Evolutionary conservation across 2,797 vertebrate genomes (phyloP).

Genomic region (Synanceia verrucosa): DNA sequence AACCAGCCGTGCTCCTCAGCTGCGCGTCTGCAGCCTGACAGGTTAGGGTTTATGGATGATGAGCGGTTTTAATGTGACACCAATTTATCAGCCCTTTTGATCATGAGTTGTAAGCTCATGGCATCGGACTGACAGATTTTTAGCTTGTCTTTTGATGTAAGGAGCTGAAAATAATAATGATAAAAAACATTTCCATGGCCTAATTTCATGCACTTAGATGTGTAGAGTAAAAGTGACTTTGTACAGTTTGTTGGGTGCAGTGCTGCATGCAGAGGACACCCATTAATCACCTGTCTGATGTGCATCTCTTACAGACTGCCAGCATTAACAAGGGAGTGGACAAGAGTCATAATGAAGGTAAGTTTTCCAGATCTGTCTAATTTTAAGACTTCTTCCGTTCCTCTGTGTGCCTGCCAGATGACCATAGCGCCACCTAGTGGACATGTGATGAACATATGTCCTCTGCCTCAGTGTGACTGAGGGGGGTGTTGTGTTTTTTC

Average conservation of each 20-base stretch:
- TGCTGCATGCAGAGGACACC: neutral
- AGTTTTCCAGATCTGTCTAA: slow-evolving; percentile 47
- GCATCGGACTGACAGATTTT: neutral
- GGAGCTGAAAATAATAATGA: neutral
- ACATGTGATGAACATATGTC: neutral
- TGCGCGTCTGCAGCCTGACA: neutral
- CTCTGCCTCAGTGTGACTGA: neutral
- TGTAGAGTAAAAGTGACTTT: neutral
- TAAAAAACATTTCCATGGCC: neutral
- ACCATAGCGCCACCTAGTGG: slow-evolving; percentile 41
- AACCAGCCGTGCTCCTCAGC: neutral
- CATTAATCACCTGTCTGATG: slow-evolving; percentile 18
- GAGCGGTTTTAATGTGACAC: neutral
- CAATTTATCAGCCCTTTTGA: neutral
- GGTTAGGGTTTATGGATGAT: neutral
- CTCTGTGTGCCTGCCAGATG: neutral
- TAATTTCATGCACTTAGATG: neutral
- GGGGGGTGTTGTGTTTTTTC: slow-evolving; percentile 5
- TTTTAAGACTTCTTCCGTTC: neutral
- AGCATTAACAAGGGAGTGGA: slow-evolving; percentile 87
- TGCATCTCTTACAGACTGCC: slow-evolving; percentile 83
- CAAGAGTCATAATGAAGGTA: slow-evolving; percentile 86
- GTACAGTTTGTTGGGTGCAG: neutral
- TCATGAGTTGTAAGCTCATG: neutral
- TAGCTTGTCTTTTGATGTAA: neutral